A percentile compares a stretch with the other conserved stretches of the same genome.
These are phyloP conservation scores for Morpho achilles DNA, from an alignment of 2,888 invertebrate species.

Conservation along the genomic window DNA sequence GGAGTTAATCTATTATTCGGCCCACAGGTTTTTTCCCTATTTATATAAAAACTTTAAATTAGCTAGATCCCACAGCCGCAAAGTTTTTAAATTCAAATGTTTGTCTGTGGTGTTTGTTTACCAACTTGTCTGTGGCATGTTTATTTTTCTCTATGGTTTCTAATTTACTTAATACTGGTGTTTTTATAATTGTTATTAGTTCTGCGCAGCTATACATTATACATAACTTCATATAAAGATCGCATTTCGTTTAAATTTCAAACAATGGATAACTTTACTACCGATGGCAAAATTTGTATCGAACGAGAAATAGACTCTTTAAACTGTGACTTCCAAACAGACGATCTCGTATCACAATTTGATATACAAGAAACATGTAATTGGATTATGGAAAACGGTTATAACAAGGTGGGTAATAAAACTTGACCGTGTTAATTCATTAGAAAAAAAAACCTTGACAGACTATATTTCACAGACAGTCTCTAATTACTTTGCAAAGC, in stretches of 20 bases:
- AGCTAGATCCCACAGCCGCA: no score
- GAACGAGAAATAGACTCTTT: slow-evolving; percentile 62
- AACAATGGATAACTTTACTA: slow-evolving; percentile 70
- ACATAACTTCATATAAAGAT: background rate
- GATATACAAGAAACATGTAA: slow-evolving; percentile 80
- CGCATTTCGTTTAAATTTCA: background rate
- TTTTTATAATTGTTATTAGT: no score
- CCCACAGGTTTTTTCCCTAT: no score
- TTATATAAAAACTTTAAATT: no score
- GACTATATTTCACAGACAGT: no score
- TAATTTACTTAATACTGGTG: no score
- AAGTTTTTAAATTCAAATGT: no score
- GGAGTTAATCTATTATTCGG: no score
- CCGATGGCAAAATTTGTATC: slow-evolving; percentile 74
- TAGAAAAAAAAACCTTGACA: background rate
- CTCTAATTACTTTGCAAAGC: background rate
- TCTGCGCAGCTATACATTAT: background rate
- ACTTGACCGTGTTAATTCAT: background rate
- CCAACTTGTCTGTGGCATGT: no score
- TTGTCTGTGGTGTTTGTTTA: no score
- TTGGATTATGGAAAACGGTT: slow-evolving; percentile 85
- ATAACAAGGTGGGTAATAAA: slow-evolving; percentile 77
- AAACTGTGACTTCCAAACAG: slow-evolving; percentile 33
- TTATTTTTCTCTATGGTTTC: no score
- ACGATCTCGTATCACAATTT: slow-evolving; percentile 68